These are phyloP conservation scores for Eulacestoma nigropectus DNA, from an alignment of 2,113 vertebrate species.

Conservation along the genomic window DNA sequence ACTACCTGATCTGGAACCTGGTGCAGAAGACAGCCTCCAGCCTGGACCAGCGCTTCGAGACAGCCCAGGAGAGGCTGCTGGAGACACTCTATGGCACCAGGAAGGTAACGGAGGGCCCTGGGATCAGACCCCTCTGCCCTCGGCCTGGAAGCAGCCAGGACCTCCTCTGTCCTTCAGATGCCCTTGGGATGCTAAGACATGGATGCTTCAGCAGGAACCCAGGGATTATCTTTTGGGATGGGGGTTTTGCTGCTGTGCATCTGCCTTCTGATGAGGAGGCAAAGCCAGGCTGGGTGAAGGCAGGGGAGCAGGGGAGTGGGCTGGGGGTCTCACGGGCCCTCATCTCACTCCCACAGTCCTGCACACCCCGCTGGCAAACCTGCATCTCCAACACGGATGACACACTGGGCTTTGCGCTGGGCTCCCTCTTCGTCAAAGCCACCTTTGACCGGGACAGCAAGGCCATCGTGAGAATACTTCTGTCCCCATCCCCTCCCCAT, in stretches of 20 bases:
- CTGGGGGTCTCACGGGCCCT: background rate
- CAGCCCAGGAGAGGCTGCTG: conserved; percentile 91
- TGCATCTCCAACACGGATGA: conserved; percentile 95
- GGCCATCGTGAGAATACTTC: conserved; percentile 81
- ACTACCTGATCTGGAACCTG: conserved; percentile 97
- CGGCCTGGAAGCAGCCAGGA: background rate
- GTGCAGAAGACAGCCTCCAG: conserved; percentile 90
- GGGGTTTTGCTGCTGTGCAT: background rate
- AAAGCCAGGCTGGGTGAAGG: background rate
- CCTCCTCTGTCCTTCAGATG: background rate
- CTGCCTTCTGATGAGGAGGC: background rate
- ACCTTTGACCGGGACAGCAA: conserved; percentile 96
- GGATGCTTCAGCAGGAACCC: background rate
- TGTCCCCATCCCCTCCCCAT: background rate
- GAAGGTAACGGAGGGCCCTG: conserved; percentile 71
- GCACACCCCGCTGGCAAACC: conserved; percentile 94
- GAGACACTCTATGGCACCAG: conserved; percentile 94
- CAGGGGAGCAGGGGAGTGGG: background rate
- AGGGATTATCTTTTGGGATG: background rate
- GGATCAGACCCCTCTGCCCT: background rate
- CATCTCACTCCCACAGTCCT: conserved; percentile 75
- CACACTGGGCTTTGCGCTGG: conserved; percentile 92
- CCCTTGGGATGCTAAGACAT: background rate
- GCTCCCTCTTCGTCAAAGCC: conserved; percentile 94
- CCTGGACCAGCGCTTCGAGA: conserved; percentile 92